phyloP scores from a whole-genome alignment of 2,888 invertebrate genomes.

The Acrobasis repandana region DNA sequence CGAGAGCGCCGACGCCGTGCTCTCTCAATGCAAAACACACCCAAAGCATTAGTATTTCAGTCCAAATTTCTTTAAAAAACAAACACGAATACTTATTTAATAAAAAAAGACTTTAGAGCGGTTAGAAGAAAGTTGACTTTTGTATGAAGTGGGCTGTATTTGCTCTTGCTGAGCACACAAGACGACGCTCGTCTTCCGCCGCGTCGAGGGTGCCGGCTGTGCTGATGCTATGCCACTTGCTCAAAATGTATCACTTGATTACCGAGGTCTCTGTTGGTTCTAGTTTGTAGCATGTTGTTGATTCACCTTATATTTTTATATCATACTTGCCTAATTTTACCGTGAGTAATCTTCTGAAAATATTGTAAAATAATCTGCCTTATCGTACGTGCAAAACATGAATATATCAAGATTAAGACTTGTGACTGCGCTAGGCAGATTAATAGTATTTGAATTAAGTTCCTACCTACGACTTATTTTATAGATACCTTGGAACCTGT shows the following conservation, averaged over 20 bases:
- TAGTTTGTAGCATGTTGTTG: constrained; percentile 9
- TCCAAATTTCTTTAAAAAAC: not conserved
- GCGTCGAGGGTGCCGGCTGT: constrained; percentile 2
- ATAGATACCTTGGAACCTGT: too few relatives aligned
- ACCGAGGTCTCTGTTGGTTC: constrained; percentile 10
- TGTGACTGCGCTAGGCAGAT: not conserved
- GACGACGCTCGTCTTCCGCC: constrained; percentile 15
- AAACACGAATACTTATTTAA: not conserved
- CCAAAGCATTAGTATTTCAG: constrained; percentile 7
- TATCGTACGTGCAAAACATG: not conserved
- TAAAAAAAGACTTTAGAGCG: not conserved
- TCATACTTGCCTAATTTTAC: constrained; percentile 5
- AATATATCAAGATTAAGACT: not conserved
- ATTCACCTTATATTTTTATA: constrained; percentile 1
- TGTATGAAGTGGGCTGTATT: not conserved
- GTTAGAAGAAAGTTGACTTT: constrained; percentile 5
- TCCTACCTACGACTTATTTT: too few relatives aligned
- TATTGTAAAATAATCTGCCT: not conserved
- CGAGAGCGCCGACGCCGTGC: constrained; percentile 5
- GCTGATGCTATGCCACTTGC: not conserved
- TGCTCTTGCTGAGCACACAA: constrained; percentile 17
- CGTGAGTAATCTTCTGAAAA: not conserved
- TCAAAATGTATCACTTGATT: constrained; percentile 21
- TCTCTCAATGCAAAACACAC: constrained; percentile 19
- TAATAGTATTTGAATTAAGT: not conserved